phyloP scores from a whole-genome alignment of 2,113 vertebrate species.

The Geococcyx californianus region DNA sequence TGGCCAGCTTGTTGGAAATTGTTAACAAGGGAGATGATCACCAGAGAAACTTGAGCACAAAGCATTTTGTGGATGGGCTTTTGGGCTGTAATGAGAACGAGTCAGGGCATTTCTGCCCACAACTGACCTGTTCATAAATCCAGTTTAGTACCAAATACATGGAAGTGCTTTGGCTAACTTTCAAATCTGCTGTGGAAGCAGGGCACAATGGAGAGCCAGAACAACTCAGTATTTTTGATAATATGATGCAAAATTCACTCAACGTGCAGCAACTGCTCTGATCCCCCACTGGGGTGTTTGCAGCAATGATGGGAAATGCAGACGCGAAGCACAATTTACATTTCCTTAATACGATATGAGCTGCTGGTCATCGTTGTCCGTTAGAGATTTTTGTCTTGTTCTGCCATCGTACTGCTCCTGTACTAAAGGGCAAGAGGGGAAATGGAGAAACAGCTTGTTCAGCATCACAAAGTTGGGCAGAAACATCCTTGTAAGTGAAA shows the following conservation, averaged over 20 bases:
- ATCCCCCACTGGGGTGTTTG: neutral
- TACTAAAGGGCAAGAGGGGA: neutral
- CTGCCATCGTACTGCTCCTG: accelerated
- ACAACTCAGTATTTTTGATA: accelerated
- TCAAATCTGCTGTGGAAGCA: neutral
- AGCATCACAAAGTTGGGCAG: neutral
- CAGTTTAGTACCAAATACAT: neutral
- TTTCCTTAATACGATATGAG: neutral
- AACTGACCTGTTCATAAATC: neutral
- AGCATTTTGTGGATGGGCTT: neutral
- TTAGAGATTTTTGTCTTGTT: neutral
- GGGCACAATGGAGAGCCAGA: neutral
- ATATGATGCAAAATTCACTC: neutral
- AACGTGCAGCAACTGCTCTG: neutral
- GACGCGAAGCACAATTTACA: neutral
- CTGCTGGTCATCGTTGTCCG: neutral
- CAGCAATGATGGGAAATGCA: neutral
- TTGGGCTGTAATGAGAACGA: neutral
- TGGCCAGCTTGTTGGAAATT: no score
- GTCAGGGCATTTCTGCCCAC: neutral
- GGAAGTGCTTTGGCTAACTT: neutral
- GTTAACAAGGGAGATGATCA: neutral
- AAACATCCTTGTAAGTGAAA: neutral
- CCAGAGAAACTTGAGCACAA: neutral
- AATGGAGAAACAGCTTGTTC: neutral